phyloP scores from a whole-genome alignment of 2,888 invertebrate species.

The Pristionchus maxplancki region DNA sequence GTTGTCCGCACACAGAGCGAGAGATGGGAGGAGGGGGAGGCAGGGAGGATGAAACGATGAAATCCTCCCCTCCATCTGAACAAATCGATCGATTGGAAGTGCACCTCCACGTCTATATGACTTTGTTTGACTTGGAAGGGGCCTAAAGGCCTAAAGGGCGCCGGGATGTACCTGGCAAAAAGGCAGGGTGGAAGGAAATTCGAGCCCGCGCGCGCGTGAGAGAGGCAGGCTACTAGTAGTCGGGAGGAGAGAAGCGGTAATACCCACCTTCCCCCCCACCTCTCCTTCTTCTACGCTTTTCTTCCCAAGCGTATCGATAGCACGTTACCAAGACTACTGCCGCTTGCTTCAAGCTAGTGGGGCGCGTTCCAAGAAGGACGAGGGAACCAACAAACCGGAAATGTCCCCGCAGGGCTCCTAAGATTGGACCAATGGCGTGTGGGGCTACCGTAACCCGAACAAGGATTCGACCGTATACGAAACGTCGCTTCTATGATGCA shows the following conservation, averaged over 20 bases:
- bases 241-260: neutral
- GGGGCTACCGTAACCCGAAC: constrained; percentile 25
- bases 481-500: neutral
- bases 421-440: neutral
- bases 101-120: constrained; percentile 25
- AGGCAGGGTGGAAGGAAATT: neutral
- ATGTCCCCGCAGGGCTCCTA: neutral
- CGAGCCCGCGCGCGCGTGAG: neutral
- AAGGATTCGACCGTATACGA: neutral
- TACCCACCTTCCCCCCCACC: neutral
- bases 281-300: neutral
- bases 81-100: constrained; percentile 37
- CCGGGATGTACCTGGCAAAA: neutral
- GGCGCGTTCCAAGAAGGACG: too few species aligned
- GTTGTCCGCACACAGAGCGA: neutral
- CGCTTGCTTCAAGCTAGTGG: too few species aligned
- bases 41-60: neutral
- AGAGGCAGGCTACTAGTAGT: neutral
- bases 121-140: neutral
- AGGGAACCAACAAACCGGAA: neutral
- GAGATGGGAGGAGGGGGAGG: neutral
- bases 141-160: neutral
- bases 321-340: neutral
- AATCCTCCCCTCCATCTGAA: constrained; percentile 31
- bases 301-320: constrained; percentile 27